A percentile compares a stretch with the other conserved stretches of the same genome.
phyloP scores from a whole-genome alignment of 2,113 vertebrate genomes.

The Corythoichthys haematopterus region DNA sequence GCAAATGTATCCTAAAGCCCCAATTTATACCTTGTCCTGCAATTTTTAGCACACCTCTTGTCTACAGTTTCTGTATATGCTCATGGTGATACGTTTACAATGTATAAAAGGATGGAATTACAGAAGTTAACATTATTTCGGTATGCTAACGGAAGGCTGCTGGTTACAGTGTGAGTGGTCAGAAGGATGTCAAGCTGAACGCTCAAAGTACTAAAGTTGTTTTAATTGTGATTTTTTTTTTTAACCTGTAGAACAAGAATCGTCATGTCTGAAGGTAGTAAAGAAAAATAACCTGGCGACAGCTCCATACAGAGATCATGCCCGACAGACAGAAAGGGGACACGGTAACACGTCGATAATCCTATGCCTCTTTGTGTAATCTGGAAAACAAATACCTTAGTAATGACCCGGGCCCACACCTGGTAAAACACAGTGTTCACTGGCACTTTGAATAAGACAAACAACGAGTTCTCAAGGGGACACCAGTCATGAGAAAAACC shows the following conservation, averaged over 20 bases:
- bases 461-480: slow-evolving; percentile 66
- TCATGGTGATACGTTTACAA: not conserved
- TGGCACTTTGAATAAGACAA: slow-evolving; percentile 73
- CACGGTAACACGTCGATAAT: slow-evolving; percentile 64
- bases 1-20: not conserved
- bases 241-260: not conserved
- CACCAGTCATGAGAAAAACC: slow-evolving; percentile 30
- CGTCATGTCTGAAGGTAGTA: not conserved
- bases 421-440: slow-evolving; percentile 72
- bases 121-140: too few species aligned
- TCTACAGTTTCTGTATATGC: not conserved
- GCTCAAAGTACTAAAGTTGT: too few species aligned
- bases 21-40: not conserved
- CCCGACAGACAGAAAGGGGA: slow-evolving; percentile 49
- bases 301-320: slow-evolving; percentile 21
- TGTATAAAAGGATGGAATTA: too few species aligned
- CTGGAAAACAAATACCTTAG: slow-evolving; percentile 75
- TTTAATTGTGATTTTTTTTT: not conserved
- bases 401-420: slow-evolving; percentile 71
- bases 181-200: too few species aligned
- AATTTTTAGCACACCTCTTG: not conserved
- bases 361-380: slow-evolving; percentile 63
- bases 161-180: too few species aligned
- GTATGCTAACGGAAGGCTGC: too few species aligned
- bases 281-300: not conserved